phyloP scores from a whole-genome alignment of 1,140 invertebrate species.

The Amphibalanus amphitrite region DNA sequence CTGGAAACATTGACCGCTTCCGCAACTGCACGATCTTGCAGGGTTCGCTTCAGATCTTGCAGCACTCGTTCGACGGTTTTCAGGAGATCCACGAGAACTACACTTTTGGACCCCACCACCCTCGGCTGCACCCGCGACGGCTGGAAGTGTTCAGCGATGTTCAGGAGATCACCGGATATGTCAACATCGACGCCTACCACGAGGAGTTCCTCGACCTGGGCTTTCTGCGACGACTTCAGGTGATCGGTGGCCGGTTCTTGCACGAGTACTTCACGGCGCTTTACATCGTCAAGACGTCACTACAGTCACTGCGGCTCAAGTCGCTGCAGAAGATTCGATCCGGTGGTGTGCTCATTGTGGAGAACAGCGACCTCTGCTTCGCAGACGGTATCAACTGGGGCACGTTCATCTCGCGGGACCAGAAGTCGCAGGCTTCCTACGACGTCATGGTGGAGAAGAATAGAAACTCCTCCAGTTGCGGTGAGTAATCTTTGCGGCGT shows the following conservation, averaged over 20 bases:
- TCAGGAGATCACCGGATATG: slow-evolving; percentile 77
- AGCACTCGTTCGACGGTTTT: slow-evolving; percentile 73
- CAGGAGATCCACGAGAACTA: slow-evolving; percentile 62
- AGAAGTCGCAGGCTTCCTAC: not conserved
- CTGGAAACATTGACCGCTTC: slow-evolving; percentile 75
- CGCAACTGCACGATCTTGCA: slow-evolving; percentile 87
- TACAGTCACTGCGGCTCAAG: slow-evolving; percentile 62
- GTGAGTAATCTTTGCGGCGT: not conserved
- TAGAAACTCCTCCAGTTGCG: not conserved
- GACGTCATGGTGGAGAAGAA: not conserved
- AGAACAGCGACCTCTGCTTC: slow-evolving; percentile 80
- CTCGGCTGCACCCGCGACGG: slow-evolving; percentile 61
- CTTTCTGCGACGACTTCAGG: slow-evolving; percentile 80
- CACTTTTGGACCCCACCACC: slow-evolving; percentile 54
- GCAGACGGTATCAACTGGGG: slow-evolving; percentile 70
- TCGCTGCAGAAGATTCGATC: slow-evolving; percentile 72
- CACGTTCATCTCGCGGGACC: not conserved
- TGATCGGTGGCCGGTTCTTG: slow-evolving; percentile 71
- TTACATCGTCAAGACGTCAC: slow-evolving; percentile 75
- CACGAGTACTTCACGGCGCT: slow-evolving; percentile 72
- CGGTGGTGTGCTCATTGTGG: slow-evolving; percentile 70
- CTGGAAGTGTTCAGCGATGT: slow-evolving; percentile 80
- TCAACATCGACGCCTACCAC: slow-evolving; percentile 78
- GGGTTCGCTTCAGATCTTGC: slow-evolving; percentile 76
- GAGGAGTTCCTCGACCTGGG: slow-evolving; percentile 70